Evolutionary conservation across 1,140 invertebrate species (phyloP).

Genomic region (Drosophila mayri): DNA sequence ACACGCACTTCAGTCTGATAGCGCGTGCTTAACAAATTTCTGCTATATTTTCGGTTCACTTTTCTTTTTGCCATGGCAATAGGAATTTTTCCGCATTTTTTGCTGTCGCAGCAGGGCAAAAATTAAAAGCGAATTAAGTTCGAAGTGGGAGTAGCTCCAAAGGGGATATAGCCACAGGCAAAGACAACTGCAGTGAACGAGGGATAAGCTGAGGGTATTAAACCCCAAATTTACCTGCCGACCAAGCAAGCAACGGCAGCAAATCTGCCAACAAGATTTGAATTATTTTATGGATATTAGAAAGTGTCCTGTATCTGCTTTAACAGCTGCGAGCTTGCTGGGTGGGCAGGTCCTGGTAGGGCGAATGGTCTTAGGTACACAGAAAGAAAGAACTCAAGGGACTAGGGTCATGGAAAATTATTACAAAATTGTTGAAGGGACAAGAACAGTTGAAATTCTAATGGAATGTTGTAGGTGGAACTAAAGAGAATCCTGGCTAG

Average conservation of each 20-base stretch:
- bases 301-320: slow-evolving; percentile 37
- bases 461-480: background rate
- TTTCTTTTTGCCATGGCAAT: slow-evolving; percentile 47
- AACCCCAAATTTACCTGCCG: slow-evolving; percentile 35
- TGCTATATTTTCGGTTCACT: slow-evolving; percentile 49
- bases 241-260: slow-evolving; percentile 6
- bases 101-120: slow-evolving; percentile 62
- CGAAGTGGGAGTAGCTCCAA: slow-evolving; percentile 5
- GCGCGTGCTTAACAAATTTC: slow-evolving; percentile 71
- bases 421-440: background rate
- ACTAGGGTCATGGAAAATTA: background rate
- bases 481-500: background rate
- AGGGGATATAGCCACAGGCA: background rate
- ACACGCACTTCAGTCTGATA: slow-evolving; percentile 59
- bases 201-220: slow-evolving; percentile 24
- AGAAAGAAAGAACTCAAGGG: background rate
- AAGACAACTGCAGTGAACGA: slow-evolving; percentile 23
- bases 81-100: slow-evolving; percentile 54
- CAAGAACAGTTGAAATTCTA: background rate
- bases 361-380: background rate
- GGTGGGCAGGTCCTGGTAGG: background rate
- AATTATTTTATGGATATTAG: slow-evolving; percentile 71
- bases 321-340: background rate
- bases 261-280: slow-evolving; percentile 51
- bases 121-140: slow-evolving; percentile 79